Conservation (phyloP, 2,797 vertebrate genomes). For the Ctenochaetus hawaiiensis region DNA sequence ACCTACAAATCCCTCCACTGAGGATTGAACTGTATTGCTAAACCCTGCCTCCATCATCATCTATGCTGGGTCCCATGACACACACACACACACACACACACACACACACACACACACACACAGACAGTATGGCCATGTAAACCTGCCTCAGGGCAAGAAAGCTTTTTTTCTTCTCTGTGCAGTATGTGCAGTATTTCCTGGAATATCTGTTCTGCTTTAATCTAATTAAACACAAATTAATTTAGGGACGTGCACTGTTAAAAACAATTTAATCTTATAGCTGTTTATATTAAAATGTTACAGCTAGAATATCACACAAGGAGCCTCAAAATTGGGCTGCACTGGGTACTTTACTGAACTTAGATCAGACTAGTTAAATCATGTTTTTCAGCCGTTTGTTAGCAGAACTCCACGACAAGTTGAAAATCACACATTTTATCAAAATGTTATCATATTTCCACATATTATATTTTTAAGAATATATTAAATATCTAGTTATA, state of each 20-base stretch:
- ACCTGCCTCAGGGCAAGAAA: constrained; percentile 9
- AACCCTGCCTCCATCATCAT: constrained; percentile 70
- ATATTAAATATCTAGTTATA: no score
- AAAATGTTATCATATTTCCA: no score
- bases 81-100: constrained; percentile 39
- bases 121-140: neutral
- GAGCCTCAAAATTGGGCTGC: no score
- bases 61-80: constrained; percentile 45
- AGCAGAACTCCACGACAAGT: neutral
- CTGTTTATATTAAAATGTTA: neutral
- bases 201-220: neutral
- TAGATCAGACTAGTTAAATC: no score
- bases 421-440: no score
- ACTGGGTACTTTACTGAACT: no score
- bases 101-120: constrained; percentile 23
- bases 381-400: neutral
- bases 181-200: neutral
- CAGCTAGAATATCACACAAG: neutral
- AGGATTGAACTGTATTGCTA: constrained; percentile 63
- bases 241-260: neutral
- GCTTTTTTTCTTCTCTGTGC: neutral
- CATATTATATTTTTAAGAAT: no score
- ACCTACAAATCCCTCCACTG: constrained; percentile 74
- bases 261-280: neutral
- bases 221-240: constrained; percentile 2